Base-by-base conservation (phyloP, 2,797 vertebrate genomes). In the Halcyon badia region DNA sequence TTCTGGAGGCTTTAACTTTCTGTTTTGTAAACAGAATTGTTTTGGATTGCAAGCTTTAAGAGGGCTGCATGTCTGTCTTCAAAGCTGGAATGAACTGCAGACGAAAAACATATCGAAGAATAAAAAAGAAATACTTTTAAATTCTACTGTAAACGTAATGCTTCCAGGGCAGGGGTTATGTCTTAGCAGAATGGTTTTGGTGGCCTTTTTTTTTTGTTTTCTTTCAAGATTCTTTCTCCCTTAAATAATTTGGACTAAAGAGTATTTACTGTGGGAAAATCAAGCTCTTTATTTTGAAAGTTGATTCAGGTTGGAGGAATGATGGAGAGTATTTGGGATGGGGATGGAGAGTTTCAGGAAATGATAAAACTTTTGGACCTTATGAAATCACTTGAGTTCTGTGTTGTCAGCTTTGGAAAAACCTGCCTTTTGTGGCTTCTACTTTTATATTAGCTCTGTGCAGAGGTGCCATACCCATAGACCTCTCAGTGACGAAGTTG, bases 61-160 rank as follows among this genome's bases (percentile, higher is more conserved):
- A 69, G 21, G 21, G 28, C 46, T 49, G 41, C 6, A 13, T 25
- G 25, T 75, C n/a, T 72, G 31, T 70, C 35, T 85, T 73, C 68
- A 91, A 58, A 75, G 56, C 25, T 83, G 61, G 54, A 88, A 83
- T 31, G 49, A 72, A 72, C 10, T 82, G 48, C n/a, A 90, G 39
- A 62, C 76, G 2, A 79, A 94, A 73, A 1, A 24, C n/a, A 5
- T 5, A 48, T 8, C 28, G 54, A 86, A 69, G n/a, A 88, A 76
- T 31, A 33, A 84, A 78, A 61, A 48, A 35, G 22, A 75, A 61
- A 11, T 12, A 52, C 8, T 71, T 88, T 88, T 5, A 84, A 81
- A 76, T 60, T 20, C 10, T 58, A 15, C 25, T 79, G 26, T 72
- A 51, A 76, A 90, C 46, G 12, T n/a, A 69, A 86, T 33, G 14